A percentile compares a stretch with the other conserved stretches of the same genome.
Evolutionary conservation across 2,797 vertebrate species (phyloP).

Genomic region (Peromyscus melanophrys): DNA sequence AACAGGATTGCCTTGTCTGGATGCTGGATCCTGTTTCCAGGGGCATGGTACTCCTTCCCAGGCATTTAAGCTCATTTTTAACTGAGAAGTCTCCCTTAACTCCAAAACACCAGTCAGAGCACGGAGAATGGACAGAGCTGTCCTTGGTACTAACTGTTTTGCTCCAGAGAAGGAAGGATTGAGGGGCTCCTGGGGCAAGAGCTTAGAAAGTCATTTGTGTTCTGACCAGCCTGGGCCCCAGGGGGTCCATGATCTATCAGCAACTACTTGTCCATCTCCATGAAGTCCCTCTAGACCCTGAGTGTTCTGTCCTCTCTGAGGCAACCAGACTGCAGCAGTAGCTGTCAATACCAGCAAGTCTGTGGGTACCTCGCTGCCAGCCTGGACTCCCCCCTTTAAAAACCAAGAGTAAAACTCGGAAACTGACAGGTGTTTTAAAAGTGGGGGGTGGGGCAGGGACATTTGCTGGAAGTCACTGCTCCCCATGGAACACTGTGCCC

Average conservation of each 20-base stretch:
- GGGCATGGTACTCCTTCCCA: neutral
- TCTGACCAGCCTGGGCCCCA: neutral
- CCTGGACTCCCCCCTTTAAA: conserved; percentile 16
- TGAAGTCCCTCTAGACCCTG: neutral
- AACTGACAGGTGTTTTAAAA: conserved; percentile 20
- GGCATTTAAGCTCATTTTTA: neutral
- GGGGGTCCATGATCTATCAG: neutral
- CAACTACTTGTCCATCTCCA: neutral
- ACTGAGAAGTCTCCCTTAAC: neutral
- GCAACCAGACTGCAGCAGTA: neutral
- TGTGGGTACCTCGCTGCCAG: neutral
- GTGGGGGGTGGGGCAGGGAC: neutral
- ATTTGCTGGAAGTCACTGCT: conserved; percentile 1
- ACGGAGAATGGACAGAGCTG: neutral
- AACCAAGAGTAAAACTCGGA: conserved; percentile 3
- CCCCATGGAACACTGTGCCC: neutral
- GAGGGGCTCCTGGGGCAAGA: neutral
- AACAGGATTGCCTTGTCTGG: neutral
- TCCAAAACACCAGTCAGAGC: neutral
- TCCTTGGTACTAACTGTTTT: conserved; percentile 60
- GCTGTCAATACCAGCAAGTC: neutral
- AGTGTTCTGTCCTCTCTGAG: neutral
- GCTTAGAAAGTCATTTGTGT: neutral
- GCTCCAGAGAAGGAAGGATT: neutral
- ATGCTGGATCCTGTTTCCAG: neutral